Evolutionary conservation across 1,140 invertebrate genomes (phyloP).

Genomic region (Arctopsyche grandis): DNA sequence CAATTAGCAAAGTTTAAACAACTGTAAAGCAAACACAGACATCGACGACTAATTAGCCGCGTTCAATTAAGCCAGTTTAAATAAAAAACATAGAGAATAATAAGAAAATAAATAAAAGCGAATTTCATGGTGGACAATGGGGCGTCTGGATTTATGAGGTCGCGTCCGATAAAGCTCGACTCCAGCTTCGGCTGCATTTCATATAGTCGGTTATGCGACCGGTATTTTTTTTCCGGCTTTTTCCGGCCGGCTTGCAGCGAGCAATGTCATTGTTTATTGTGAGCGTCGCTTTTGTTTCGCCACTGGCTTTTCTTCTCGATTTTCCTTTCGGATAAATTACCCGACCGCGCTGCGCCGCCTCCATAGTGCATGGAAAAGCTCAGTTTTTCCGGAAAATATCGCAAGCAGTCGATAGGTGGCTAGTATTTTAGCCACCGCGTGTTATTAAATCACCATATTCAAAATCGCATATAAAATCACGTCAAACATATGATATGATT

Average conservation of each 20-base stretch:
- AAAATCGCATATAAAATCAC: too few relatives aligned
- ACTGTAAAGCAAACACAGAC: not conserved
- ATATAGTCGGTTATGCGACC: not conserved
- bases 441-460: too few relatives aligned
- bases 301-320: constrained; percentile 24
- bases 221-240: constrained; percentile 7
- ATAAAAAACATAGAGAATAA: not conserved
- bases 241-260: constrained; percentile 39
- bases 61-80: not conserved
- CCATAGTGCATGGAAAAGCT: not conserved
- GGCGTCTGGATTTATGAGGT: not conserved
- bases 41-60: not conserved
- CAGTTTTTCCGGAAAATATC: not conserved
- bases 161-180: not conserved
- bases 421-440: too few relatives aligned
- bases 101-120: not conserved
- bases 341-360: not conserved
- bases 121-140: not conserved
- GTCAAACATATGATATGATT: too few relatives aligned
- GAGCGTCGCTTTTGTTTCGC: constrained; percentile 24
- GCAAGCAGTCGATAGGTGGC: not conserved
- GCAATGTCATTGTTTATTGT: constrained; percentile 44
- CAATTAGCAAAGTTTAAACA: too few relatives aligned
- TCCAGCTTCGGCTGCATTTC: not conserved
- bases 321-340: constrained; percentile 36